Evolutionary conservation across 2,797 vertebrate species (phyloP).

Genomic region (Manis crassicaudata): DNA sequence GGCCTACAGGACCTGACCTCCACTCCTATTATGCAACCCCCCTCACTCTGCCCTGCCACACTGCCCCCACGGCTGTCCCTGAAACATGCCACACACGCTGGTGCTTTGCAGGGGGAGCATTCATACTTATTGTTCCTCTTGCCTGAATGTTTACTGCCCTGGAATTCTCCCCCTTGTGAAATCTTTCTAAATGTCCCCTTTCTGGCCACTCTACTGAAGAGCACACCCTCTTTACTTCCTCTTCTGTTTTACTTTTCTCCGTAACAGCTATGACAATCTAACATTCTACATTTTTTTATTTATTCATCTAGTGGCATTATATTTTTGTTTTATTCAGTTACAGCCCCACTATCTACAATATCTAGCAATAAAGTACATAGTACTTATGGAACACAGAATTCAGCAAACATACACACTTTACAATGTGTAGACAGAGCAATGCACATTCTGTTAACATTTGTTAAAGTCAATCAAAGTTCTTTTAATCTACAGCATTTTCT

Average conservation of each 20-base stretch:
- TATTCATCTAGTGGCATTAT: background rate
- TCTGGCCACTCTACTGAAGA: background rate
- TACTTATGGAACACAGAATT: background rate
- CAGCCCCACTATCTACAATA: background rate
- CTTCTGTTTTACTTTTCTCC: background rate
- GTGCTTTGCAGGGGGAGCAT: background rate
- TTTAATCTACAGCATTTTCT: background rate
- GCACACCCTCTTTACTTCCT: background rate
- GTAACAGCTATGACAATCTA: background rate
- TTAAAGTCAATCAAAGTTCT: slow-evolving; percentile 19
- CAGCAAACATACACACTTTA: slow-evolving; percentile 7
- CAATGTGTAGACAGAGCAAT: background rate
- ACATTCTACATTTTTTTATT: background rate
- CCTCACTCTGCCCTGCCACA: background rate
- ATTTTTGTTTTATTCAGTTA: slow-evolving; percentile 8
- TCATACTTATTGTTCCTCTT: background rate
- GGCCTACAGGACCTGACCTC: background rate
- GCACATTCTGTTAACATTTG: background rate
- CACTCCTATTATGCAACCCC: background rate
- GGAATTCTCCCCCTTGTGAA: background rate
- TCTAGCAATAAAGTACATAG: background rate
- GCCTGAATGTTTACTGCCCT: background rate
- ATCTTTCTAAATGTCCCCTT: background rate
- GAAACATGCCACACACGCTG: background rate
- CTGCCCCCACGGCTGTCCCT: too few relatives aligned